Percentiles rank a stretch among this genome's conserved stretches.
These are phyloP conservation scores for Atrichornis clamosus DNA, from an alignment of 2,113 vertebrate genomes.

Conservation along the genomic window DNA sequence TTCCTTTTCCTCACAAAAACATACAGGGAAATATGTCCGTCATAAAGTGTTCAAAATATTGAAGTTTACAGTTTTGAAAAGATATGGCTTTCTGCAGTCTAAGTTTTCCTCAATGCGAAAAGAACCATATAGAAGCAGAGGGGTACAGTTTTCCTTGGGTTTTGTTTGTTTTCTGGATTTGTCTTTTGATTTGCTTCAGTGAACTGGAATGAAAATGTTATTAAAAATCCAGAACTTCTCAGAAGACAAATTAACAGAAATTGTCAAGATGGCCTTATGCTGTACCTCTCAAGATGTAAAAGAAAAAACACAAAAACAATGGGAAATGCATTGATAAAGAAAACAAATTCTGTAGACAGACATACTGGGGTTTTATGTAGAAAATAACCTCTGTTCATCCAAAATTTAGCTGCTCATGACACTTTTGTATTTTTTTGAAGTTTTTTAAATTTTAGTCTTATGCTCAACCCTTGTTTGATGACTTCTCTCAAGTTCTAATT, in stretches of 20 bases:
- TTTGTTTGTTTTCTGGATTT: not conserved
- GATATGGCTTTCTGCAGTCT: not conserved
- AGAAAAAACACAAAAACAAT: not conserved
- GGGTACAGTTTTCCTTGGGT: not conserved
- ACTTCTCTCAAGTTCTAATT: not conserved
- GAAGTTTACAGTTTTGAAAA: not conserved
- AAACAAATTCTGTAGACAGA: not conserved
- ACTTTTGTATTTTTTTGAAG: not conserved
- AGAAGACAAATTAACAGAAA: not conserved
- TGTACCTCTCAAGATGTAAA: not conserved
- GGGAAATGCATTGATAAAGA: not conserved
- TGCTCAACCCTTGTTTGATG: not conserved
- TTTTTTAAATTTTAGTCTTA: not conserved
- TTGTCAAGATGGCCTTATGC: not conserved
- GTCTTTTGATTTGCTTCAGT: not conserved
- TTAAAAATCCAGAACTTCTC: not conserved
- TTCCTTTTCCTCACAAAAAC: not conserved
- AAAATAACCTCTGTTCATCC: not conserved
- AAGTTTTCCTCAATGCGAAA: not conserved
- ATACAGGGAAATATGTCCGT: not conserved
- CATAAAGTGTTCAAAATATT: not conserved
- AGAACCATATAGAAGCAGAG: not conserved
- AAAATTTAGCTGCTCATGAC: constrained; percentile 33
- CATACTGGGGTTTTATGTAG: not conserved
- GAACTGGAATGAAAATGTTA: not conserved